These are phyloP conservation scores for Mimumesa dahlbomi DNA, from an alignment of 2,888 invertebrate species.

Conservation along the genomic window DNA sequence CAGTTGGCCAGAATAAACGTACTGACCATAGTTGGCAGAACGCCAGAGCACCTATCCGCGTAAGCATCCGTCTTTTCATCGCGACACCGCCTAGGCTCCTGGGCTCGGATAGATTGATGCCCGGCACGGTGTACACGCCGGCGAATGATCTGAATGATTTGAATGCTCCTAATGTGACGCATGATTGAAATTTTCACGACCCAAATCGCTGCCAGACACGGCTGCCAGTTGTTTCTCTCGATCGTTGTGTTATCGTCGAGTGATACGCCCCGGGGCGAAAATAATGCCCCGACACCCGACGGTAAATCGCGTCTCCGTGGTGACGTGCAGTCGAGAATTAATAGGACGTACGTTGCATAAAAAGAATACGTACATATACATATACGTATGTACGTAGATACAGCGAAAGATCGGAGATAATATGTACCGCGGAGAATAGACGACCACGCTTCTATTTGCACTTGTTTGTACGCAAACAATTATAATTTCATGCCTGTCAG, in stretches of 20 bases:
- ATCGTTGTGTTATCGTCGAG: conserved; percentile 31
- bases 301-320: conserved; percentile 6
- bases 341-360: neutral
- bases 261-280: conserved; percentile 29
- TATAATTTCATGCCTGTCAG: no score
- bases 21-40: conserved; percentile 57
- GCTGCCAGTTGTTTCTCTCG: conserved; percentile 46
- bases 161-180: conserved; percentile 54
- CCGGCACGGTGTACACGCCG: conserved; percentile 64
- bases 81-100: conserved; percentile 62
- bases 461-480: no score
- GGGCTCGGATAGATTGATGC: conserved; percentile 71
- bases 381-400: no score
- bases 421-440: no score
- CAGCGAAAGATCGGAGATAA: no score
- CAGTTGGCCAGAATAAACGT: conserved; percentile 63
- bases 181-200: conserved; percentile 59
- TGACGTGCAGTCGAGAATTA: neutral
- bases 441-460: no score
- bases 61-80: conserved; percentile 74
- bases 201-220: conserved; percentile 51
- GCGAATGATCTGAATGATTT: conserved; percentile 68
- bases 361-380: no score
- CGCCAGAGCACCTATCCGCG: conserved; percentile 71
- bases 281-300: conserved; percentile 9